A percentile compares a stretch with the other conserved stretches of the same genome.
These are phyloP conservation scores for Ectropis crepuscularia DNA, from an alignment of 2,888 invertebrate species.

Conservation along the genomic window DNA sequence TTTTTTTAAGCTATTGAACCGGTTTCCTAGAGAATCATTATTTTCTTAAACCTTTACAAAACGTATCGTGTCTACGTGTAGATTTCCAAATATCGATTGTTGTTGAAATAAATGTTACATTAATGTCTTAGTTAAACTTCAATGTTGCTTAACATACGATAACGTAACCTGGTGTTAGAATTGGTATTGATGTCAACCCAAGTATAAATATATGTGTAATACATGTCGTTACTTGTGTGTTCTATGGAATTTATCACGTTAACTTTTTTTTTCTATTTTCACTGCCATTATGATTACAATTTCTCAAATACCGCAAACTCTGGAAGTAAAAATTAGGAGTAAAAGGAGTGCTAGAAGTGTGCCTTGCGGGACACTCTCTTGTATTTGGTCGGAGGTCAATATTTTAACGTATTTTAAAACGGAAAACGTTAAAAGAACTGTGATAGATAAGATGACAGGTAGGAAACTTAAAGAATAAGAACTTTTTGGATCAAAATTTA, in stretches of 20 bases:
- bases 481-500: constrained; percentile 52
- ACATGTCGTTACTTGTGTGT: constrained; percentile 13
- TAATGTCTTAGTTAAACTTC: constrained; percentile 19
- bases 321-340: constrained; percentile 40
- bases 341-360: constrained; percentile 65
- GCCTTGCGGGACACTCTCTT: constrained; percentile 68
- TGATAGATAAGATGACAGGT: constrained; percentile 71
- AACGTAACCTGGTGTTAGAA: constrained; percentile 5
- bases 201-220: constrained; percentile 15
- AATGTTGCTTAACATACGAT: constrained; percentile 11
- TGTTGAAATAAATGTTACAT: constrained; percentile 12
- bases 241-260: constrained; percentile 10
- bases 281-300: constrained; percentile 18
- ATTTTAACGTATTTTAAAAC: constrained; percentile 52
- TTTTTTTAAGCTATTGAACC: background rate
- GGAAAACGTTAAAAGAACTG: constrained; percentile 64
- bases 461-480: constrained; percentile 48
- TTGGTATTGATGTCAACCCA: constrained; percentile 13
- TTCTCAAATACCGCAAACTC: constrained; percentile 15
- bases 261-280: constrained; percentile 10
- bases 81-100: constrained; percentile 35
- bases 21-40: background rate
- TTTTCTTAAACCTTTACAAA: constrained; percentile 31
- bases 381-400: constrained; percentile 50
- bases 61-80: background rate